Percentiles rank a stretch among this genome's conserved stretches.
Evolutionary conservation across 2,888 invertebrate species (phyloP).

Genomic region (Quadriops clusia): DNA sequence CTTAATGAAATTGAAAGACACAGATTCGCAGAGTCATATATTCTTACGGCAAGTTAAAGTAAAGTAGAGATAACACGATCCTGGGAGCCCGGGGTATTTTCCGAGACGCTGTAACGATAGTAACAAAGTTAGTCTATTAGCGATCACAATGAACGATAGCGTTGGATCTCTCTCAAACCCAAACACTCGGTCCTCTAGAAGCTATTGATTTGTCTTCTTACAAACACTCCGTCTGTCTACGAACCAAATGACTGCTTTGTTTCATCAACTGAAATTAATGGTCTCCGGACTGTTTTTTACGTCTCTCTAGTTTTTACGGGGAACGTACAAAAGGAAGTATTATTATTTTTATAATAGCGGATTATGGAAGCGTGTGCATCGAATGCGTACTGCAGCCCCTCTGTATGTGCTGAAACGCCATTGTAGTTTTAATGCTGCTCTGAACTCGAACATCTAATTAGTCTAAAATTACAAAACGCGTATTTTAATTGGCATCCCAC

Average conservation of each 20-base stretch:
- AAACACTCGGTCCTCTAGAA: constrained; percentile 16
- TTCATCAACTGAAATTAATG: constrained; percentile 19
- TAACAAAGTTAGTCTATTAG: constrained; percentile 28
- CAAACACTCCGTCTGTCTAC: constrained; percentile 16
- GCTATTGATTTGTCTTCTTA: constrained; percentile 21
- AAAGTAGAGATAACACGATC: no score
- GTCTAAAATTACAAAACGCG: no score
- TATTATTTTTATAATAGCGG: constrained; percentile 12
- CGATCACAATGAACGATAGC: constrained; percentile 25
- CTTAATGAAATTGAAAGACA: no score
- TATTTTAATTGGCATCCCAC: no score
- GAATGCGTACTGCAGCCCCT: no score
- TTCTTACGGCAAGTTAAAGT: no score
- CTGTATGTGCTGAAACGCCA: no score
- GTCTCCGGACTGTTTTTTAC: constrained; percentile 15
- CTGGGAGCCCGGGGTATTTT: no score
- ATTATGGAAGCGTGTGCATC: no score
- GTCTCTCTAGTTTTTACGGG: constrained; percentile 7
- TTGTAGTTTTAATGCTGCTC: no score
- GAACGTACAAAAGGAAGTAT: constrained; percentile 7
- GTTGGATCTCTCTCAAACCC: constrained; percentile 18
- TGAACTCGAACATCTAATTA: no score
- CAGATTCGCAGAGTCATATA: no score
- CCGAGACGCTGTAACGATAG: constrained; percentile 18
- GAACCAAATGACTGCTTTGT: constrained; percentile 17